Percentiles rank a stretch among this genome's conserved stretches.
Conservation (phyloP, 2,797 vertebrate species). For the Acanthurus lineatus region DNA sequence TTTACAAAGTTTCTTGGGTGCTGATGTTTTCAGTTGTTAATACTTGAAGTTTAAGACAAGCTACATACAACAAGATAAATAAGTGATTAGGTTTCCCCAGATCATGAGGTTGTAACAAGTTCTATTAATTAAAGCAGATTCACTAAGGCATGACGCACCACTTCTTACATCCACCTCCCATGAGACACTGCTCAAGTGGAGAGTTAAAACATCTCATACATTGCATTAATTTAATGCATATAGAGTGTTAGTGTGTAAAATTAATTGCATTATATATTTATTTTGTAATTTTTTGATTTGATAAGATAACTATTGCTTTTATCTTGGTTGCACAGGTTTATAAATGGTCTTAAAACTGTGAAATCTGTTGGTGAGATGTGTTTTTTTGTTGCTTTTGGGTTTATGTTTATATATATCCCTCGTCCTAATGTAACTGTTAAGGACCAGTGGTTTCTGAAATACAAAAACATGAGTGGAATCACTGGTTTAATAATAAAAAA, state of each 20-base stretch:
- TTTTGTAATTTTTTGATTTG: background rate
- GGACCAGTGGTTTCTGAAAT: no score
- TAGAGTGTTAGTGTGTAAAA: background rate
- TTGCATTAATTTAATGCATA: background rate
- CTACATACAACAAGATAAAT: background rate
- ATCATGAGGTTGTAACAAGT: background rate
- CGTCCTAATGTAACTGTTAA: background rate
- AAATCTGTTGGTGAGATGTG: background rate
- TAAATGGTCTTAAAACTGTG: conserved; percentile 3
- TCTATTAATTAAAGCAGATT: no score
- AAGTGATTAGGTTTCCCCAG: background rate
- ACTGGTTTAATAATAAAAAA: no score
- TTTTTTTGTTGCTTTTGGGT: background rate
- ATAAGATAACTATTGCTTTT: no score
- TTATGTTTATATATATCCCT: background rate
- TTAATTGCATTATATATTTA: background rate
- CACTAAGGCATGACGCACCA: conserved; percentile 14
- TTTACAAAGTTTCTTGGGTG: background rate
- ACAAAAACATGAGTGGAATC: no score
- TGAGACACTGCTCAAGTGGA: conserved; percentile 23
- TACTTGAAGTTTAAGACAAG: background rate
- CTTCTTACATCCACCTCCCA: conserved; percentile 38
- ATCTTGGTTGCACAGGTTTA: background rate
- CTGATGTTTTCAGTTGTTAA: background rate
- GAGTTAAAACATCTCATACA: conserved; percentile 10